phyloP scores from a whole-genome alignment of 2,888 invertebrate genomes.

The Subacronicta megacephala region DNA sequence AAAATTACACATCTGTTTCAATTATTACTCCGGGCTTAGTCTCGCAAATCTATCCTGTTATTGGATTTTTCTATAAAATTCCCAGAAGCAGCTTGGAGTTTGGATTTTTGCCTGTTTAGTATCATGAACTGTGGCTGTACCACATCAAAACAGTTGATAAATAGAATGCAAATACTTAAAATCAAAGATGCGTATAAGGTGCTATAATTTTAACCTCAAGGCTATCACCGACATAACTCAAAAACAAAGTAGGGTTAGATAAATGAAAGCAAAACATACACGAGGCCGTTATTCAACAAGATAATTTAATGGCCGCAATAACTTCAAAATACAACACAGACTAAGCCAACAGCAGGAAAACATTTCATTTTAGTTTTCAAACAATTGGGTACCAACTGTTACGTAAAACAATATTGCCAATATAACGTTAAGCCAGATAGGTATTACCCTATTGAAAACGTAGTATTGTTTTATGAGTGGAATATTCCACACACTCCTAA shows the following conservation, averaged over 20 bases:
- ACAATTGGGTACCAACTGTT: constrained; percentile 39
- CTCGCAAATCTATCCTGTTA: no score
- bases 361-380: constrained; percentile 47
- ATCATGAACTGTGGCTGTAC: no score
- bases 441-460: neutral
- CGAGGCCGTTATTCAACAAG: constrained; percentile 12
- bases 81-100: no score
- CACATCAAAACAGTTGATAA: no score
- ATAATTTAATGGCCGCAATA: constrained; percentile 28
- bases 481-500: no score
- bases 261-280: constrained; percentile 16
- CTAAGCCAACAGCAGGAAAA: constrained; percentile 30
- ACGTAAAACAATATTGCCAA: constrained; percentile 29
- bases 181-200: no score
- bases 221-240: neutral
- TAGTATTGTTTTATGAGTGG: neutral
- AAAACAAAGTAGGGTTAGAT: neutral
- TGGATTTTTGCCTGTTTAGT: no score
- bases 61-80: no score
- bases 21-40: neutral
- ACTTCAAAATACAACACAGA: constrained; percentile 28
- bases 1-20: constrained; percentile 10
- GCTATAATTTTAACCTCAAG: no score
- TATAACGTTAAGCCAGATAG: constrained; percentile 4
- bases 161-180: no score